Base-by-base conservation (phyloP, 2,797 vertebrate genomes). In the Centroberyx gerrardi region DNA sequence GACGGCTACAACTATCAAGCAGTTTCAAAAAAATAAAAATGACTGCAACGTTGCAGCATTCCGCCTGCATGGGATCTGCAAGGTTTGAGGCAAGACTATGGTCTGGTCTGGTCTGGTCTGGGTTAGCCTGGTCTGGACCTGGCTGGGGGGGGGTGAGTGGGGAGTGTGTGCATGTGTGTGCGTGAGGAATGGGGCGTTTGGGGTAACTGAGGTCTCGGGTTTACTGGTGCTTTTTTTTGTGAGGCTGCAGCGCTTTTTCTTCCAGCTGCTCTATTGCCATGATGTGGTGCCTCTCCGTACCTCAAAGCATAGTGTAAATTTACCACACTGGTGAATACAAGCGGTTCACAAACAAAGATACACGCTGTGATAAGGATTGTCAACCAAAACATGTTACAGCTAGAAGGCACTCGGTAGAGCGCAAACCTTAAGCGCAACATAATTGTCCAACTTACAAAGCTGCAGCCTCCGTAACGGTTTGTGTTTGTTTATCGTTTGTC, bases 141-240 rank as follows among this genome's bases (percentile, higher is more conserved):
- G 44, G 27, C 49, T n/a, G n/a, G n/a, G n/a, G 72, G 62, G 80
- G 81, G 52, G 74, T 81, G 74, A 73, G 64, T 58, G 63, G 15
- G 18, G 7, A 12, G n/a, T 55, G 52, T 68, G 64, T 29, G 64
- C 28, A 51, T 44, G 51, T 44, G 64, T 68, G 69, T 8, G 56
- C 62, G 69, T 46, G 78, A 70, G 66, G 6, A 1, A 70, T 91
- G 86, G 90, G 78, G 85, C 89, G 88, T 92, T 92, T 90, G 92
- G 93, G 91, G 91, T 90, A 83, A 91, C 83, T 93, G 92, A 93
- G 93, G 93, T 93, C 90, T 92, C 58, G 79, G 89, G 90, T 93
- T 91, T 91, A 91, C 65, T 81, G 88, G 90, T 87, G 88, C 86
- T 91, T 93, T 92, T 90, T 60, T 53, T 93, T 90, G 81, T 91